Conservation (phyloP, 2,113 vertebrate species). For the Crocuta crocuta region DNA sequence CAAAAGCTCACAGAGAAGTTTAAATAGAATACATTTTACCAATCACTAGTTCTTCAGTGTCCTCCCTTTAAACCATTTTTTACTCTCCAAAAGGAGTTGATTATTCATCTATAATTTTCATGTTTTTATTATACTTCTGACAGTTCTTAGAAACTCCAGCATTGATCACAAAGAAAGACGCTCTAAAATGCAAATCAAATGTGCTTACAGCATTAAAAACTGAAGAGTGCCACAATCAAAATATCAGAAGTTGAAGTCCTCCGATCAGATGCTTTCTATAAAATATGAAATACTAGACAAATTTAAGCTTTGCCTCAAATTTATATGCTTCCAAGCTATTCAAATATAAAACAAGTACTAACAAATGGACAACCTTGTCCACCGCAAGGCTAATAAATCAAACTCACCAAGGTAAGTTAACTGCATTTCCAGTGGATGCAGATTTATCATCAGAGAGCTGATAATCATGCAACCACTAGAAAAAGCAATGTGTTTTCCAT, state of each 20-base stretch:
- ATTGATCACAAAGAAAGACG: slow-evolving; percentile 9
- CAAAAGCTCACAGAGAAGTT: slow-evolving; percentile 57
- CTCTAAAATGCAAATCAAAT: slow-evolving; percentile 65
- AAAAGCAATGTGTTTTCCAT: slow-evolving; percentile 86
- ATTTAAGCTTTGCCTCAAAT: slow-evolving; percentile 87
- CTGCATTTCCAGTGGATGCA: slow-evolving; percentile 84
- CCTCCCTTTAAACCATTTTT: slow-evolving; percentile 38
- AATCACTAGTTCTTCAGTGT: not conserved
- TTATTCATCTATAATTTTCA: slow-evolving; percentile 22
- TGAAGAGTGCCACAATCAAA: slow-evolving; percentile 83
- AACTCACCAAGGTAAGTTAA: slow-evolving; percentile 88
- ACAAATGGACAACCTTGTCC: slow-evolving; percentile 88
- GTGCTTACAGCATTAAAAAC: slow-evolving; percentile 61
- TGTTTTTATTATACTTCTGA: slow-evolving; percentile 42
- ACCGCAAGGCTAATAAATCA: slow-evolving; percentile 88
- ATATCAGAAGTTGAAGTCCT: slow-evolving; percentile 80
- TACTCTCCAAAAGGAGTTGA: slow-evolving; percentile 34
- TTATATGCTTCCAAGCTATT: slow-evolving; percentile 87
- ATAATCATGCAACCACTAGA: slow-evolving; percentile 86
- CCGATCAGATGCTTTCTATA: slow-evolving; percentile 76
- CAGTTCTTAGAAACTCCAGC: slow-evolving; percentile 27
- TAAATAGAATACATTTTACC: slow-evolving; percentile 55
- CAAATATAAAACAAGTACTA: slow-evolving; percentile 89
- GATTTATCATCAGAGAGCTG: slow-evolving; percentile 86
- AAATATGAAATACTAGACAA: slow-evolving; percentile 86